Base-by-base conservation (phyloP, 2,888 invertebrate genomes). In the Synanthedon formicaeformis region DNA sequence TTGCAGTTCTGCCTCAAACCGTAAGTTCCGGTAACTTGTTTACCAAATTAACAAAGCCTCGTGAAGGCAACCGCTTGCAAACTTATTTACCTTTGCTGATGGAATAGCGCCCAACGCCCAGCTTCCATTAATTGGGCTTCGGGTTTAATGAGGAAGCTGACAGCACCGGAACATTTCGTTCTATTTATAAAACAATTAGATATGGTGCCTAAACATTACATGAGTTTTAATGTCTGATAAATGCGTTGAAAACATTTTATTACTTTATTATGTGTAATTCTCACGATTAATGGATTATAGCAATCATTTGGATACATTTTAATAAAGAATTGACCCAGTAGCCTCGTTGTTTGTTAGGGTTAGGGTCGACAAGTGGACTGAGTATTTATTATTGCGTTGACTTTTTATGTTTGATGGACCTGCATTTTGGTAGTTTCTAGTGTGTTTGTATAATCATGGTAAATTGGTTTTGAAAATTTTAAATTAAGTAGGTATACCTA, bases 101-200 rank as follows among this genome's bases (percentile, higher is more conserved):
- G 63, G 69, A 81, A 82, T 75, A 75, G 75, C 72, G 62, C 63
- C 13, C 13, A 14, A 8, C 45, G 62, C 63, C n/a, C 45, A 14
- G 45, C 45, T 60, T 62, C 67, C 60, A 67, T 73, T 86, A 87
- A 87, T 86, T 87, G 85, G 78, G 63, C 60, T 66, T 73, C 75
- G 62, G 61, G 67, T 59, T 71, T 87, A 87, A 87, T 87, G 87
- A 87, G 87, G 87, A 87, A 76, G 80, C 84, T 75, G 80, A 78
- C 83, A 71, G 67, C 74, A 71, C 78, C 85, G 86, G 87, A 86
- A 85, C 86, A 77, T 78, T 81, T 83, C 78, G 71, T 75, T 77
- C 69, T 67, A 76, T 82, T 83, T 79, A 76, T 72, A 73, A 69
- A 80, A 73, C 82, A 81, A 80, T 81, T 79, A 77, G 63, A 64